Conservation (phyloP, 2,888 invertebrate species). For the Laspeyria flexula region DNA sequence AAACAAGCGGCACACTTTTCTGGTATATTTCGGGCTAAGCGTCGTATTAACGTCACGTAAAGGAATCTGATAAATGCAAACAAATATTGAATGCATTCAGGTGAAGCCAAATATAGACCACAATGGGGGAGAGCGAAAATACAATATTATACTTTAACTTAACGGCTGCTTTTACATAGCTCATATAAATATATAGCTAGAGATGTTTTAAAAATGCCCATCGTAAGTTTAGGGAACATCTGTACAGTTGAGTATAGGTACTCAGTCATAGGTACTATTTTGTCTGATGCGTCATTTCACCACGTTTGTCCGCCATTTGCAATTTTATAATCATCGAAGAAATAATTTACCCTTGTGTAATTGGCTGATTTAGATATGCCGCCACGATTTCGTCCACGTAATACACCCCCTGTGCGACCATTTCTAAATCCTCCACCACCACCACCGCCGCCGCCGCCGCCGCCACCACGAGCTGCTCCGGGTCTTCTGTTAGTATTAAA, state of each 20-base stretch:
- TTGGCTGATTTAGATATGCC: conserved; percentile 88
- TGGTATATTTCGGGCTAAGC: conserved; percentile 23
- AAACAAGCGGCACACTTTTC: conserved; percentile 19
- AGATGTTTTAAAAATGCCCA: not conserved
- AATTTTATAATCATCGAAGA: conserved; percentile 71
- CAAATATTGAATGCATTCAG: conserved; percentile 15
- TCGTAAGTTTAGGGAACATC: conserved; percentile 24
- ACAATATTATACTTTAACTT: conserved; percentile 12
- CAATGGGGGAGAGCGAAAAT: conserved; percentile 29
- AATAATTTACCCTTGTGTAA: conserved; percentile 89
- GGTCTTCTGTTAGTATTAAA: conserved; percentile 72
- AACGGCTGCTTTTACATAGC: conserved; percentile 35
- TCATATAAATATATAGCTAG: conserved; percentile 18
- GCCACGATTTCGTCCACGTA: conserved; percentile 91
- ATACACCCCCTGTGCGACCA: conserved; percentile 84
- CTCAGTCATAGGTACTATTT: conserved; percentile 21
- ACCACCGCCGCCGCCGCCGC: conserved; percentile 69
- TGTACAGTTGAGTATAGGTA: conserved; percentile 16
- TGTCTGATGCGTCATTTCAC: conserved; percentile 68
- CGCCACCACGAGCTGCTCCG: conserved; percentile 71
- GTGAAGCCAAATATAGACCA: conserved; percentile 33
- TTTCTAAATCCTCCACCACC: conserved; percentile 81
- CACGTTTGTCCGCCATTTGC: conserved; percentile 80
- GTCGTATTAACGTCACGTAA: conserved; percentile 10
- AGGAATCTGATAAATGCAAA: conserved; percentile 21